phyloP scores from a whole-genome alignment of 37 sponge, comb jelly and placozoan genomes.

The Mnemiopsis leidyi region DNA sequence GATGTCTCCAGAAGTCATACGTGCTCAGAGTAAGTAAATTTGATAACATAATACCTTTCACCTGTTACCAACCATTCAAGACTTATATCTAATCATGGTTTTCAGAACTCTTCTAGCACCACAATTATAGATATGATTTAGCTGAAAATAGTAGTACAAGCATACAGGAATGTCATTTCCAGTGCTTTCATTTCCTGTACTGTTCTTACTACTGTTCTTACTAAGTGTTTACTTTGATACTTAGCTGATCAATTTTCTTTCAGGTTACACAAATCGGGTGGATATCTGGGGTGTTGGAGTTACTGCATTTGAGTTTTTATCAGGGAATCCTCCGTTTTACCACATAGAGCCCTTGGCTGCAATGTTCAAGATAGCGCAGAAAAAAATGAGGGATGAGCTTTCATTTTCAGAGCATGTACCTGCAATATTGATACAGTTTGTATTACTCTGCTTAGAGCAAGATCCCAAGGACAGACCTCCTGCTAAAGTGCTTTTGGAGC shows the following conservation, averaged over 20 bases:
- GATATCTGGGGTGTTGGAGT: constrained; percentile 77
- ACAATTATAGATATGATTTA: no score
- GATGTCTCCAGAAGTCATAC: constrained; percentile 97
- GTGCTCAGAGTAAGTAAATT: constrained; percentile 57
- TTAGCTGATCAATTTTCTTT: no score
- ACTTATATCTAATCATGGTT: no score
- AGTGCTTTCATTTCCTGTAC: no score
- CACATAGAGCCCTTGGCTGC: constrained; percentile 94
- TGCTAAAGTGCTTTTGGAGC: neutral
- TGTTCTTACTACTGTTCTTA: no score
- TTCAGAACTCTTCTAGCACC: no score
- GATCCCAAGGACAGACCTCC: neutral
- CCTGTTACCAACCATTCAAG: no score
- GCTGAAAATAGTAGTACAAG: no score
- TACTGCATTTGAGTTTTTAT: constrained; percentile 93
- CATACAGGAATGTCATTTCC: no score
- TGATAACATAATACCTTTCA: neutral
- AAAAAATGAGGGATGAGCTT: neutral
- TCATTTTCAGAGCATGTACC: neutral
- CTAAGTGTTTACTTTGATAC: no score
- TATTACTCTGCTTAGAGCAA: neutral
- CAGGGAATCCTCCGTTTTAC: constrained; percentile 86
- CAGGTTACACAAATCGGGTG: constrained; percentile 62
- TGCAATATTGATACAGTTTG: neutral
- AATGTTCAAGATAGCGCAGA: constrained; percentile 85